Evolutionary conservation across 2,888 invertebrate species (phyloP).

Genomic region (Lepidochitona cinerea): DNA sequence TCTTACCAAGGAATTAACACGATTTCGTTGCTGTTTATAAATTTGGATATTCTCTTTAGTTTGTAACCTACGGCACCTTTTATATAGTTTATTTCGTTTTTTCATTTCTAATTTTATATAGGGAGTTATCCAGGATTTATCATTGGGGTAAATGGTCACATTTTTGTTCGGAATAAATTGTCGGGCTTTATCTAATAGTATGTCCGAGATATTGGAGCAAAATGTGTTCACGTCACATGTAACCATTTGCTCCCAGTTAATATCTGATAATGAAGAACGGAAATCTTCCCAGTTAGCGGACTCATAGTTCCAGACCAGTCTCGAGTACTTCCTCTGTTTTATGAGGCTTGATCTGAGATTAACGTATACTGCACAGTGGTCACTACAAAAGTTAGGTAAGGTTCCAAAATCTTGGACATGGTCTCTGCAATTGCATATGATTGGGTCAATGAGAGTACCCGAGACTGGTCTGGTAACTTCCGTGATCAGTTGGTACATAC

Average conservation of each 20-base stretch:
- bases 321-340: neutral
- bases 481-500: neutral
- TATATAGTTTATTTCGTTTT: too few relatives aligned
- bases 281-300: neutral
- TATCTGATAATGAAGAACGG: neutral
- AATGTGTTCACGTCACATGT: neutral
- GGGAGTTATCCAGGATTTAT: neutral
- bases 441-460: neutral
- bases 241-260: neutral
- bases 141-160: neutral
- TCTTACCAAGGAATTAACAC: too few relatives aligned
- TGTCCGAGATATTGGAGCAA: neutral
- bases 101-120: too few relatives aligned
- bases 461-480: neutral
- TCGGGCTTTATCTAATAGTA: neutral
- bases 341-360: neutral
- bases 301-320: neutral
- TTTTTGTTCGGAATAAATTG: neutral
- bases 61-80: too few relatives aligned
- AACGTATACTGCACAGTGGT: too few relatives aligned
- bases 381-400: neutral
- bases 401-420: neutral
- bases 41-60: too few relatives aligned
- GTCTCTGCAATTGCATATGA: neutral
- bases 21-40: too few relatives aligned